Evolutionary conservation across 2,888 invertebrate genomes (phyloP), one percentile per base, ranked within the genome.

Genomic region (Boloria selene): DNA sequence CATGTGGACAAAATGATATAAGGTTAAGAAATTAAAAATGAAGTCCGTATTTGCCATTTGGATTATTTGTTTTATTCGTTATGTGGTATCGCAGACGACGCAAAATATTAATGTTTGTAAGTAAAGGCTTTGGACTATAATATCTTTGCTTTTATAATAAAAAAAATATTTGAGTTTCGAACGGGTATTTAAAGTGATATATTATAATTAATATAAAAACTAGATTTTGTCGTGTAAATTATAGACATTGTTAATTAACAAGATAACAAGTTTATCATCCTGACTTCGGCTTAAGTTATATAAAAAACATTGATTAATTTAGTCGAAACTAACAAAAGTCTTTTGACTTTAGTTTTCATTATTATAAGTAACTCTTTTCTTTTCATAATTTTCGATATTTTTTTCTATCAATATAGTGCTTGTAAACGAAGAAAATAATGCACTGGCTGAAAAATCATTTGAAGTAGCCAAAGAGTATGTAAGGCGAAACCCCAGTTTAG

Each of bases 21-120:
- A 44, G 55, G 22, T 10, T 42, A 18, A 50, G 42, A 65, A 45
- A 10, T 14, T 52, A 45, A 71, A 69, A 44, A 82, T 81, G 79
- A 75, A 70, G 70, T 53, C 69, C 49, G 52, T 77, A 64, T 68
- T 76, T 26, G 68, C 70, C n/a, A 54, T 82, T 67, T 68, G 83
- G 47, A 56, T 77, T 50, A 22, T 77, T 65, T 78, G 76, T 65
- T 76, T 80, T 13, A 65, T 84, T 70, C 68, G 72, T 50, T 67
- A 72, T 64, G 72, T 77, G 45, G 68, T 79, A 65, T 83, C 87
- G 38, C 95, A 95, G 86, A 95, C 95, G 0, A 95, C 94, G 65
- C 95, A 95, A 83, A 95, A 95, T 81, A 94, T 95, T 69, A 95
- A 95, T 80, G 94, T 95, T 77, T 92, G 95, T 95, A 93, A 94